These are phyloP conservation scores for Anguilla obscura DNA, from an alignment of 2,797 vertebrate genomes.

Conservation along the genomic window DNA sequence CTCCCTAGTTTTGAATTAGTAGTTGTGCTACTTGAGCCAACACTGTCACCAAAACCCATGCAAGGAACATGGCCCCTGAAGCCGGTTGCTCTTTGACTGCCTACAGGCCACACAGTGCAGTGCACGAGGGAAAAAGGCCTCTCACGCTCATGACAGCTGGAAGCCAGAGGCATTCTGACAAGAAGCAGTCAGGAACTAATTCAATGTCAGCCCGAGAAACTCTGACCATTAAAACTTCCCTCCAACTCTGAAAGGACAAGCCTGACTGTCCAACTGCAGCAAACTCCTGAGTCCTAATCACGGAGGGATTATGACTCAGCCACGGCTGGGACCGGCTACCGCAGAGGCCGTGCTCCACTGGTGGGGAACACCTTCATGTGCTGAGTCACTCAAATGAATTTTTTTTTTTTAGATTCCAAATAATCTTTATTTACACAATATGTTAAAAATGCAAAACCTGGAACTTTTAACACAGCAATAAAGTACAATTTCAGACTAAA, in stretches of 20 bases:
- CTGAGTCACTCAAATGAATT: not conserved
- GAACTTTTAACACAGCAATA: no score
- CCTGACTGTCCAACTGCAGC: not conserved
- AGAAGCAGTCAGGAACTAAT: not conserved
- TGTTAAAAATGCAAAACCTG: no score
- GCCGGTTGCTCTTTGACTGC: not conserved
- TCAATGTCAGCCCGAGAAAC: not conserved
- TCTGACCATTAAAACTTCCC: not conserved
- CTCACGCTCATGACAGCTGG: not conserved
- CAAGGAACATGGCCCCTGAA: not conserved
- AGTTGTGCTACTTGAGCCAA: not conserved
- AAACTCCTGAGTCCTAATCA: not conserved
- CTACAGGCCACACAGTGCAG: not conserved
- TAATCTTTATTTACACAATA: not conserved
- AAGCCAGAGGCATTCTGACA: not conserved
- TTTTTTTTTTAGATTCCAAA: no score
- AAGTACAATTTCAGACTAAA: no score
- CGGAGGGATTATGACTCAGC: not conserved
- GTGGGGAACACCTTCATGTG: not conserved
- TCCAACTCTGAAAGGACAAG: not conserved
- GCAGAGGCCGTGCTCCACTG: not conserved
- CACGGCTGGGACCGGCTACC: not conserved
- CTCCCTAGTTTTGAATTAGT: not conserved
- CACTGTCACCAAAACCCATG: not conserved
- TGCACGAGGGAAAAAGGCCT: not conserved